A percentile compares a stretch with the other conserved stretches of the same genome.
Evolutionary conservation across 1,140 invertebrate species (phyloP).

Genomic region (Drosophila nigrodunni): DNA sequence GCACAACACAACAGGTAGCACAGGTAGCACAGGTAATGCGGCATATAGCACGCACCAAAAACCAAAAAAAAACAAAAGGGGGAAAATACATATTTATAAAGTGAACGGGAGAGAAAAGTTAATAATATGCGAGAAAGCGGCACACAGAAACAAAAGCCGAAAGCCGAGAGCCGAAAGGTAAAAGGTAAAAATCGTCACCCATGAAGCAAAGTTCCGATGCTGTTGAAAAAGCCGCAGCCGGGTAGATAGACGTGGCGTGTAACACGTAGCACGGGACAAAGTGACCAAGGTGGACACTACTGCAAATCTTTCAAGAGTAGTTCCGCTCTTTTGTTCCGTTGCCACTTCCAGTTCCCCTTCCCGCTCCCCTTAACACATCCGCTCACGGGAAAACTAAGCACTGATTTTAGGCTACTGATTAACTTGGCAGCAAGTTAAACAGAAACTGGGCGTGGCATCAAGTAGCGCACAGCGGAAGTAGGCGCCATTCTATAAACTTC

Average conservation of each 20-base stretch:
- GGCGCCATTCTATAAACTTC: slow-evolving; percentile 60
- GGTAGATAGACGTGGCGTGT: not conserved
- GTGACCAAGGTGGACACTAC: slow-evolving; percentile 21
- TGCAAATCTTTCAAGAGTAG: slow-evolving; percentile 84
- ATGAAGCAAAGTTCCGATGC: slow-evolving; percentile 70
- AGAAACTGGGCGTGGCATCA: not conserved
- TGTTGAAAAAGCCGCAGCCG: slow-evolving; percentile 50
- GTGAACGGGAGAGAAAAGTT: slow-evolving; percentile 41
- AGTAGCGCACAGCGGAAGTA: slow-evolving; percentile 35
- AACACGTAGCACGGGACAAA: slow-evolving; percentile 14
- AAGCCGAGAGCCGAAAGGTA: not conserved
- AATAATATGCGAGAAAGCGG: slow-evolving; percentile 71
- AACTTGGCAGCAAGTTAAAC: slow-evolving; percentile 72
- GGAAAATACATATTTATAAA: slow-evolving; percentile 61
- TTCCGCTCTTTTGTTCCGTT: slow-evolving; percentile 80
- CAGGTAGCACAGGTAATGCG: slow-evolving; percentile 36
- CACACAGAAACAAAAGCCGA: slow-evolving; percentile 46
- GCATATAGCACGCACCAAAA: slow-evolving; percentile 69
- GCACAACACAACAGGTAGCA: slow-evolving; percentile 18
- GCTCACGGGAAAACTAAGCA: slow-evolving; percentile 48
- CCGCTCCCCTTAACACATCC: slow-evolving; percentile 56
- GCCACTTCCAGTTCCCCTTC: slow-evolving; percentile 17
- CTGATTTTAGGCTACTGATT: slow-evolving; percentile 60
- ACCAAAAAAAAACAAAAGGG: slow-evolving; percentile 39
- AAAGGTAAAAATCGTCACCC: slow-evolving; percentile 48